Evolutionary conservation across 2,888 invertebrate species (phyloP), one percentile per base, ranked within the genome.

Genomic region (Sesia bembeciformis): DNA sequence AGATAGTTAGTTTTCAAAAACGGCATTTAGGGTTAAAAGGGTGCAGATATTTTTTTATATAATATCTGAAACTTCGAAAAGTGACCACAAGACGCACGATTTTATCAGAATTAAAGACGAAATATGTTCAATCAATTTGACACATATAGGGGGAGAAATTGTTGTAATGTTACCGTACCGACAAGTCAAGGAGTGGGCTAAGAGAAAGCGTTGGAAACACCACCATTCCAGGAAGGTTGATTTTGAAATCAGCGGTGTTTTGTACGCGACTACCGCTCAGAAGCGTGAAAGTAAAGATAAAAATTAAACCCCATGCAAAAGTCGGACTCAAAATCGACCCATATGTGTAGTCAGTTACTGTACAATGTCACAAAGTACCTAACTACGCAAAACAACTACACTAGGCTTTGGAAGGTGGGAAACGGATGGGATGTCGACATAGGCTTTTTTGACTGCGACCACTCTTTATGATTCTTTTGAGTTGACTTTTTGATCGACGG

Each of bases 211-310:
- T 66, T 57, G 64, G 61, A 70, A 67, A 78, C 74, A 76, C 81
- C 84, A 81, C 84, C 79, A 84, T 87, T 89, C 85, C 90, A 90
- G 90, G 82, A 90, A 90, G 90, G 90, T 90, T 90, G 90, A 90
- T 84, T 71, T 68, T 72, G 76, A 79, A 72, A 75, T 74, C 71
- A 67, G 76, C 76, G 72, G 72, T 69, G 54, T 67, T 66, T 55
- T 65, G 68, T 64, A 68, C 62, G 59, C 59, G 53, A 66, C 66
- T 68, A 67, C 67, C 70, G 73, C 74, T 72, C 62, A 65, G 64
- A 74, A 74, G 75, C 76, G 70, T 66, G 62, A 64, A 60, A 61
- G 53, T 58, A 57, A 56, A 56, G 57, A 61, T 62, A 57, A 61
- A 67, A 62, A 63, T 67, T 68, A 76, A 73, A 85, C 84, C 76